Conservation (phyloP, 2,888 invertebrate genomes). For the Thelaira solivaga region DNA sequence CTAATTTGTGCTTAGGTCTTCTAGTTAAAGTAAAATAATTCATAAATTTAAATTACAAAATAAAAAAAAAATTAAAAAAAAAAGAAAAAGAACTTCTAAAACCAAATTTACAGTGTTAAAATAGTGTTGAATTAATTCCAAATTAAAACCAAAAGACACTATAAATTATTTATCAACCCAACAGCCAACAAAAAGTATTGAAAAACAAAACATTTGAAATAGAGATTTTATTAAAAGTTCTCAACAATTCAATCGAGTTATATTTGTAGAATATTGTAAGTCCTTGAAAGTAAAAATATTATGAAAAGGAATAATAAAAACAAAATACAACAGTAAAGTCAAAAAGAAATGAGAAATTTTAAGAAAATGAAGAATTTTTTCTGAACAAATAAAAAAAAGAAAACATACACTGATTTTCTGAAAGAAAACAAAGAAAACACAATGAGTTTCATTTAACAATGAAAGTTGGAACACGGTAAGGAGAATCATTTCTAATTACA, state of each 20-base stretch:
- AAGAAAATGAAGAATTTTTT: conserved; percentile 70
- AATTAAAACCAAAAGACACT: conserved; percentile 27
- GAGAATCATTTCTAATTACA: background rate
- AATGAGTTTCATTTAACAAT: conserved; percentile 52
- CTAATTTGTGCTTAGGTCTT: conserved; percentile 62
- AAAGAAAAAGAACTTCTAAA: conserved; percentile 30
- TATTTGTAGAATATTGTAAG: conserved; percentile 51
- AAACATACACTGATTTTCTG: conserved; percentile 74
- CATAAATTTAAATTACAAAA: conserved; percentile 43
- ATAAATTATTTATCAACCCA: conserved; percentile 59
- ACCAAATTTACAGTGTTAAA: conserved; percentile 50
- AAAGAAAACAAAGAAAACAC: conserved; percentile 73
- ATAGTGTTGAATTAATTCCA: conserved; percentile 61
- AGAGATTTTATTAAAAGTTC: conserved; percentile 33
- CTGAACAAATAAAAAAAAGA: conserved; percentile 75
- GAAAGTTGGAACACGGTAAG: conserved; percentile 4
- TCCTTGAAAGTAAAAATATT: conserved; percentile 51
- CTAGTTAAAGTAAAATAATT: conserved; percentile 55
- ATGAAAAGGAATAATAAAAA: conserved; percentile 40
- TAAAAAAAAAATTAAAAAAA: conserved; percentile 10
- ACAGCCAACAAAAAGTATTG: conserved; percentile 46
- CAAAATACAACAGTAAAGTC: conserved; percentile 27
- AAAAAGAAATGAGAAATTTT: conserved; percentile 49
- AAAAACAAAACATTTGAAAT: conserved; percentile 47
- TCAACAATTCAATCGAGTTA: conserved; percentile 42